Conservation (phyloP, 64 coral and sea anemone genomes). For the Exaiptasia diaphana region DNA sequence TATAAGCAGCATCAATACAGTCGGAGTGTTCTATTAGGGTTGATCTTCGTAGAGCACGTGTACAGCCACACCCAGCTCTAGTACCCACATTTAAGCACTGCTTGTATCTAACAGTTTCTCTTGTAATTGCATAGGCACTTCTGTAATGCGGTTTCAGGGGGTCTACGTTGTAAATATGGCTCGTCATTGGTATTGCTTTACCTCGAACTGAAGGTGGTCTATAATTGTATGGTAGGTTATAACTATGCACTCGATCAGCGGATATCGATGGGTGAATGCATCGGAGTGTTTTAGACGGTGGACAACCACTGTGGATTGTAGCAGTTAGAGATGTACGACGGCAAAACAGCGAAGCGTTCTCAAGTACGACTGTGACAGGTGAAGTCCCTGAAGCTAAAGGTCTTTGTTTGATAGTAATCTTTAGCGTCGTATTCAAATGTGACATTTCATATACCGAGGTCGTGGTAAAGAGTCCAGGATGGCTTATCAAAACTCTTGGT, state of each 20-base stretch:
- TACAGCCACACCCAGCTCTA: conserved; percentile 80
- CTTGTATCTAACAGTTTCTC: conserved; percentile 81
- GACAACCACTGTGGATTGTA: conserved; percentile 78
- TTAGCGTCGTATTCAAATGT: conserved; percentile 56
- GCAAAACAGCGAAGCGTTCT: conserved; percentile 70
- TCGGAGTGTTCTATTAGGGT: conserved; percentile 72
- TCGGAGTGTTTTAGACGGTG: conserved; percentile 71
- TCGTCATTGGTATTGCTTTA: conserved; percentile 82
- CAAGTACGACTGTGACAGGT: conserved; percentile 57
- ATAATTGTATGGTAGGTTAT: conserved; percentile 81
- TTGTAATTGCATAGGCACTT: conserved; percentile 61
- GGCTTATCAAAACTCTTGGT: conserved; percentile 52
- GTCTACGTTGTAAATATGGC: conserved; percentile 82
- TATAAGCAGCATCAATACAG: conserved; percentile 84
- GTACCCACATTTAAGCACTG: conserved; percentile 61
- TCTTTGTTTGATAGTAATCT: conserved; percentile 54
- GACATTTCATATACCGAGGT: conserved; percentile 13
- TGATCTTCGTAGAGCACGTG: conserved; percentile 58
- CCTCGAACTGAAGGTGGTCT: conserved; percentile 92
- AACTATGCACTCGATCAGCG: conserved; percentile 49
- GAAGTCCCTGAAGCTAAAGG: conserved; percentile 65
- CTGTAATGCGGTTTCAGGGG: conserved; percentile 85
- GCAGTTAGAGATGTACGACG: conserved; percentile 44
- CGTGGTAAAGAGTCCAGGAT: conserved; percentile 54
- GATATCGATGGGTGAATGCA: conserved; percentile 71